Evolutionary conservation across 2,113 vertebrate species (phyloP).

Genomic region (Lanius ludovicianus): DNA sequence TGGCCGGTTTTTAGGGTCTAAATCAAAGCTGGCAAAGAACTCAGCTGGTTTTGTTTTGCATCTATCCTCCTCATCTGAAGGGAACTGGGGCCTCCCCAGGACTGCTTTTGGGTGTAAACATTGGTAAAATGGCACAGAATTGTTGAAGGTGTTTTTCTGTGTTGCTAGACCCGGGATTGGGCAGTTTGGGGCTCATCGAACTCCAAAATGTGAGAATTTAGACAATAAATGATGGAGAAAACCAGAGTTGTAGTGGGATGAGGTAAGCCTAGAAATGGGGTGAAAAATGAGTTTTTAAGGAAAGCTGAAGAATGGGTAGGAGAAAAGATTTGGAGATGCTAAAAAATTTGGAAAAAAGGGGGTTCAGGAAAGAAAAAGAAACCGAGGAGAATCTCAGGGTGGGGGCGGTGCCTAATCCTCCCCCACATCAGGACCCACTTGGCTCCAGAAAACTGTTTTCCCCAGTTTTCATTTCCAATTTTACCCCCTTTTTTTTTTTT

Average conservation of each 20-base stretch:
- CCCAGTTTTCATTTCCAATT: background rate
- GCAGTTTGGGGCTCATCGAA: fast-evolving
- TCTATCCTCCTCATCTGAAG: background rate
- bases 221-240: background rate
- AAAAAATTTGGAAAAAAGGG: background rate
- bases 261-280: background rate
- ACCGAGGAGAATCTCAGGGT: background rate
- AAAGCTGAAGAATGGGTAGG: background rate
- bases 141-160: background rate
- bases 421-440: background rate
- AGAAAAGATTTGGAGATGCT: background rate
- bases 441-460: background rate
- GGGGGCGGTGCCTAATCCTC: background rate
- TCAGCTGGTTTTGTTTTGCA: background rate
- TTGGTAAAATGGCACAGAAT: background rate
- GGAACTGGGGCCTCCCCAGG: background rate
- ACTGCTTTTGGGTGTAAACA: background rate
- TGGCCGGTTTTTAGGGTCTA: background rate
- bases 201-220: background rate
- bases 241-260: fast-evolving
- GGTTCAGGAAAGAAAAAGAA: background rate
- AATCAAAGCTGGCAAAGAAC: background rate
- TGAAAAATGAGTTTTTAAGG: background rate
- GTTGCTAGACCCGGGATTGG: fast-evolving
- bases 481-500: background rate